Base-by-base conservation (phyloP, 92 coral and sea anemone genomes). In the Montipora capitata region DNA sequence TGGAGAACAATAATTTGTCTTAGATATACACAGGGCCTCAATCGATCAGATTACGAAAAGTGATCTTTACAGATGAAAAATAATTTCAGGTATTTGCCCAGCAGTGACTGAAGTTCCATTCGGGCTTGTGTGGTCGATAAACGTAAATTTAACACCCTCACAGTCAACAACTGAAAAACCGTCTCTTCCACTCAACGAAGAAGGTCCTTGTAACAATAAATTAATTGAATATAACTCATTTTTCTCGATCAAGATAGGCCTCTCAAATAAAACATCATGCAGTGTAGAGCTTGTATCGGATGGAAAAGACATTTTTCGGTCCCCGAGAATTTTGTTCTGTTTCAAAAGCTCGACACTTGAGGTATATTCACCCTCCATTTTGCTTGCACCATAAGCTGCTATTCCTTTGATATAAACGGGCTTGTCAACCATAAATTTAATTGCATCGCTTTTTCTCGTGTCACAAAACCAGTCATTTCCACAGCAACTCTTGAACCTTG, bases 381-480 rank as follows among this genome's bases (percentile, higher is more conserved):
- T 95, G 74, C 96, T 85, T 1, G 98, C 96, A 3, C 98, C 98
- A 70, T 95, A 95, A 12, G 93, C 85, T 5, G 96, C 98, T 2
- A 95, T 85, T 7, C 98, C 98, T 85, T 91, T 95, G 49, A 95
- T 86, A 66, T 58, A 78, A 2, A 95, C 77, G 3, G 94, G 78
- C 20, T 85, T 89, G 75, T 95, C 96, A 3, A 93, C 89, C 80
- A 89, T 87, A 77, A 95, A 95, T 76, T 95, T 87, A 10, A 95
- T 68, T 5, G 94, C 98, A 85, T 95, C 98, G 68, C 75, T 86
- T 84, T 95, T 95, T 76, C 93, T 90, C 44, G 98, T 95, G 79
- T 95, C 98, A 66, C 98, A 95, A 70, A 95, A 95, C 98, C 98
- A 95, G 78, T 95, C 98, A 63, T 91, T 93, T 14, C 98, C 98